These are phyloP conservation scores for Acipenser transmontanus DNA, from an alignment of 2,797 vertebrate species.

Conservation along the genomic window DNA sequence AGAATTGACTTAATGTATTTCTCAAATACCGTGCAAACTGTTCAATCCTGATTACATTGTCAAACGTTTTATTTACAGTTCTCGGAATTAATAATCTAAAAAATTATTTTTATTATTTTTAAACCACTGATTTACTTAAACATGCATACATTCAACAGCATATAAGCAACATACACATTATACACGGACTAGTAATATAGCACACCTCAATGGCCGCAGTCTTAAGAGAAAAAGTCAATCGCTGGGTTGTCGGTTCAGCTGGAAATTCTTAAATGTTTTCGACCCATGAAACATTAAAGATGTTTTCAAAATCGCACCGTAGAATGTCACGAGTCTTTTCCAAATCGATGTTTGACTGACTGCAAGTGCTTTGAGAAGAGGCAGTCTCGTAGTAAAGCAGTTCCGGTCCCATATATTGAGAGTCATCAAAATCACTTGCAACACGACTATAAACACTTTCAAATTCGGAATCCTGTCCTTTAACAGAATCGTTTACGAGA, in stretches of 20 bases:
- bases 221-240: background rate
- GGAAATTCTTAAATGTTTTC: constrained; percentile 18
- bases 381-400: constrained; percentile 13
- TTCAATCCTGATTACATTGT: too few species aligned
- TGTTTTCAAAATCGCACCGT: constrained; percentile 52
- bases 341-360: constrained; percentile 19
- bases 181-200: constrained; percentile 17
- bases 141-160: background rate
- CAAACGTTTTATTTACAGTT: too few species aligned
- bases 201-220: constrained; percentile 17
- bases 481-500: constrained; percentile 8
- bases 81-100: too few species aligned
- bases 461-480: too few species aligned
- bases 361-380: constrained; percentile 13
- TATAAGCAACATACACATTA: constrained; percentile 4
- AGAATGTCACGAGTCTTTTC: constrained; percentile 49
- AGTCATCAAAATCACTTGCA: background rate
- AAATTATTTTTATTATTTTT: too few species aligned
- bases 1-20: too few species aligned
- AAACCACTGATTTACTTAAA: too few species aligned
- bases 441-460: background rate
- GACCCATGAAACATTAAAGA: constrained; percentile 23
- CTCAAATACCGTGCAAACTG: too few species aligned
- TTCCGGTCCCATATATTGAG: too few species aligned
- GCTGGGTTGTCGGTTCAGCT: constrained; percentile 4